phyloP scores from a whole-genome alignment of 2,888 invertebrate species.

The Andrena chrysosceles region DNA sequence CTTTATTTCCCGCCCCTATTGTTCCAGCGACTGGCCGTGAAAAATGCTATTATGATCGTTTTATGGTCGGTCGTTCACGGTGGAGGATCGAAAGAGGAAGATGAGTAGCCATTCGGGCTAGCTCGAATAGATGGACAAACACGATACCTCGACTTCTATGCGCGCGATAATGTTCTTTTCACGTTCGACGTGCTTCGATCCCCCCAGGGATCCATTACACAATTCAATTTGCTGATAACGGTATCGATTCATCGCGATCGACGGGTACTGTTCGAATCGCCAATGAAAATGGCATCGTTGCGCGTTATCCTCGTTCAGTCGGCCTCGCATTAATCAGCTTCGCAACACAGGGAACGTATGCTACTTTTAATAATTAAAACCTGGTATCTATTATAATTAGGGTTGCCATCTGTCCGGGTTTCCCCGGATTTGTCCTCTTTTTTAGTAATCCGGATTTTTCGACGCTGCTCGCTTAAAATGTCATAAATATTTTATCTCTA shows the following conservation, averaged over 20 bases:
- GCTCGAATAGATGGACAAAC: constrained; percentile 58
- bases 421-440: too few relatives aligned
- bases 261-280: constrained; percentile 29
- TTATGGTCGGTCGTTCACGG: constrained; percentile 15
- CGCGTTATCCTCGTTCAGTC: not conserved
- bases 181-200: constrained; percentile 30
- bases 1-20: not conserved
- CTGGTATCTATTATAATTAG: too few relatives aligned
- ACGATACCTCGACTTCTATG: constrained; percentile 56
- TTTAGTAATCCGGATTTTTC: too few relatives aligned
- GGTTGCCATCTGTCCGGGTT: too few relatives aligned
- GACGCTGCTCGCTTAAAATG: too few relatives aligned
- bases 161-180: constrained; percentile 58
- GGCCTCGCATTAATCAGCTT: too few relatives aligned
- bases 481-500: too few relatives aligned
- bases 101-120: constrained; percentile 63
- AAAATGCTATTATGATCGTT: constrained; percentile 30
- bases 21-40: not conserved
- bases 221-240: constrained; percentile 81
- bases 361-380: too few relatives aligned
- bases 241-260: constrained; percentile 77
- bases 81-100: constrained; percentile 34
- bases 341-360: too few relatives aligned
- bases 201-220: constrained; percentile 70
- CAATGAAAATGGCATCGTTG: not conserved